These are phyloP conservation scores for Poecilia latipinna DNA, from an alignment of 2,113 vertebrate species.

Conservation along the genomic window DNA sequence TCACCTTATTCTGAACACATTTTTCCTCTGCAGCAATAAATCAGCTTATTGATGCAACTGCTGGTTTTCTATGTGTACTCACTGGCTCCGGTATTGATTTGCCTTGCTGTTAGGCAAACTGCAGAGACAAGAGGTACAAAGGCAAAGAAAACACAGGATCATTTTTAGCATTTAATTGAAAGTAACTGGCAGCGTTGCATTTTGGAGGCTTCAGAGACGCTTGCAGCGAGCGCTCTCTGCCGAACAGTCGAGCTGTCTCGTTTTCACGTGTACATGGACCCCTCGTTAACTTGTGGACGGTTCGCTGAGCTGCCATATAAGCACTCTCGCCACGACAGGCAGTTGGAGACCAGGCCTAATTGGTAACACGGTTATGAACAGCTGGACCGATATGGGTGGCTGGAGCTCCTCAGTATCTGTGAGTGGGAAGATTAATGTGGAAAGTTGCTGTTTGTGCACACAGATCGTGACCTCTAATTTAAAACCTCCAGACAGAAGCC, in stretches of 20 bases:
- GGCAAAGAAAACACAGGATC: constrained; percentile 11
- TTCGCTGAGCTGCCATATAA: constrained; percentile 48
- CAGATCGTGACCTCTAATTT: constrained; percentile 4
- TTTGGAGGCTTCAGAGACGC: constrained; percentile 10
- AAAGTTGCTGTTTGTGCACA: constrained; percentile 3
- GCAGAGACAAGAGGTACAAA: constrained; percentile 13
- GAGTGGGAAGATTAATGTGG: constrained; percentile 22
- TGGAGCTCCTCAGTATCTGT: constrained; percentile 36
- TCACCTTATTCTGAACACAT: constrained; percentile 36
- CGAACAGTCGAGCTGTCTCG: constrained; percentile 11
- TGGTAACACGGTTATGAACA: constrained; percentile 65
- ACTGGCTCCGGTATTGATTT: constrained; percentile 64
- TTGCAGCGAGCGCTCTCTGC: constrained; percentile 1
- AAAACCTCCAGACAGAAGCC: constrained; percentile 1
- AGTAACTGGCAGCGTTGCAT: background rate
- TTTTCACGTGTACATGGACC: constrained; percentile 24
- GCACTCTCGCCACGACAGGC: constrained; percentile 26
- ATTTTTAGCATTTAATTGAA: constrained; percentile 33
- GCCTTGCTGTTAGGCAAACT: constrained; percentile 46
- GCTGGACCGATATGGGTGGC: constrained; percentile 51
- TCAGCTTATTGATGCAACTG: constrained; percentile 53
- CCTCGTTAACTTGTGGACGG: constrained; percentile 57
- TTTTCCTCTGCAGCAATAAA: constrained; percentile 53
- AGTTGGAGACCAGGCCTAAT: constrained; percentile 52
- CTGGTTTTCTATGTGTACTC: constrained; percentile 63